Percentiles rank a stretch among this genome's conserved stretches.
Evolutionary conservation across 2,888 invertebrate genomes (phyloP).

Genomic region (Standfussiana lucernea): DNA sequence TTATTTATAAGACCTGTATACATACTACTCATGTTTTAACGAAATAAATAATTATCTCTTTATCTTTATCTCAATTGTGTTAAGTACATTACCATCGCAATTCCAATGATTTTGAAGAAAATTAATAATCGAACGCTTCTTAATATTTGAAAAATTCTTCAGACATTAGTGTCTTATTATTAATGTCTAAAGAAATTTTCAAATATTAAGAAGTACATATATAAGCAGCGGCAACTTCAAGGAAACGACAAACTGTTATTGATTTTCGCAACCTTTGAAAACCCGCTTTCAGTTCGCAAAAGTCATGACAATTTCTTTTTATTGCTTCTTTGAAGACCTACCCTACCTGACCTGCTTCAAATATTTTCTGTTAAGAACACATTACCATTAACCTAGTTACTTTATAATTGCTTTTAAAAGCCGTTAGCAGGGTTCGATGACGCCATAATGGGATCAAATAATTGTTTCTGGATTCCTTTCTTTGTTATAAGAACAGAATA

Average conservation of each 20-base stretch:
- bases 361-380: slow-evolving; percentile 25
- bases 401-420: slow-evolving; percentile 37
- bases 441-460: slow-evolving; percentile 30
- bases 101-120: not conserved
- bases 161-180: too few species aligned
- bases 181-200: too few species aligned
- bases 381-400: slow-evolving; percentile 31
- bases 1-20: too few species aligned
- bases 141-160: not conserved
- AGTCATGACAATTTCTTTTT: slow-evolving; percentile 24
- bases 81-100: not conserved
- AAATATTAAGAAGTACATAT: too few species aligned
- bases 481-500: not conserved
- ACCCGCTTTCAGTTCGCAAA: not conserved
- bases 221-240: slow-evolving; percentile 8
- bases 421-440: slow-evolving; percentile 18
- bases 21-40: too few species aligned
- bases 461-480: slow-evolving; percentile 13
- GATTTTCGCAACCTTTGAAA: slow-evolving; percentile 23
- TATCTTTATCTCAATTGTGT: too few species aligned
- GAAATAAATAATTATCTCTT: too few species aligned
- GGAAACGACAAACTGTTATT: slow-evolving; percentile 13
- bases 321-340: slow-evolving; percentile 4
- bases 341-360: slow-evolving; percentile 24
- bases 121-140: not conserved